These are phyloP conservation scores for Cephalotes varians DNA, from an alignment of 2,888 invertebrate species.

Conservation along the genomic window DNA sequence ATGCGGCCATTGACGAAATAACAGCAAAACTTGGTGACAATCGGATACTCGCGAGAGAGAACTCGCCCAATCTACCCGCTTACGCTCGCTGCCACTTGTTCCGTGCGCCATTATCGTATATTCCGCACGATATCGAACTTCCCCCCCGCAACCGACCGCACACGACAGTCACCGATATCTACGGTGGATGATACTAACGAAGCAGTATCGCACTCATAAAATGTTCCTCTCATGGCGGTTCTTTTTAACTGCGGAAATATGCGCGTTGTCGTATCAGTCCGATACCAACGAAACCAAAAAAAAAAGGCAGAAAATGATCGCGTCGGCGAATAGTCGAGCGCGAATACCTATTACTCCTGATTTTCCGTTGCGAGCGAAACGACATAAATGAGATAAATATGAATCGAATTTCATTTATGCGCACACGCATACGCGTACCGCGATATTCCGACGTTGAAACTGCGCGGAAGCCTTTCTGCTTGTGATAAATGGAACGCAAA, in stretches of 20 bases:
- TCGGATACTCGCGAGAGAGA: conserved; percentile 52
- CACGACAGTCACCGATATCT: conserved; percentile 50
- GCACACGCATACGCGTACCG: background rate
- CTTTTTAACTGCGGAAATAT: conserved; percentile 55
- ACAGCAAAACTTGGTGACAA: conserved; percentile 65
- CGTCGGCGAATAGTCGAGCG: background rate
- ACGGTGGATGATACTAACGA: conserved; percentile 62
- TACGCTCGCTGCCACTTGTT: conserved; percentile 57
- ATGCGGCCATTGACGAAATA: conserved; percentile 49
- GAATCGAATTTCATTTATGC: conserved; percentile 49
- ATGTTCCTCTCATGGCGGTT: conserved; percentile 58
- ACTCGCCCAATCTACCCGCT: conserved; percentile 59
- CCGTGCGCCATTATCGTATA: conserved; percentile 58
- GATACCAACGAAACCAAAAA: conserved; percentile 11
- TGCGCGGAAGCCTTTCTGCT: conserved; percentile 24
- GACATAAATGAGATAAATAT: conserved; percentile 46
- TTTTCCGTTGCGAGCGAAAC: conserved; percentile 42
- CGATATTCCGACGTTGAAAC: conserved; percentile 23
- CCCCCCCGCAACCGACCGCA: conserved; percentile 41
- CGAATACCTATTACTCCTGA: conserved; percentile 42
- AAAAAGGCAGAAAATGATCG: background rate
- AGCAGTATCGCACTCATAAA: conserved; percentile 67
- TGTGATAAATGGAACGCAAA: conserved; percentile 45
- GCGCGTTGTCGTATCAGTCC: conserved; percentile 27
- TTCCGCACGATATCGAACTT: conserved; percentile 59